Base-by-base conservation (phyloP, 2,113 vertebrate genomes). In the Condylura cristata region DNA sequence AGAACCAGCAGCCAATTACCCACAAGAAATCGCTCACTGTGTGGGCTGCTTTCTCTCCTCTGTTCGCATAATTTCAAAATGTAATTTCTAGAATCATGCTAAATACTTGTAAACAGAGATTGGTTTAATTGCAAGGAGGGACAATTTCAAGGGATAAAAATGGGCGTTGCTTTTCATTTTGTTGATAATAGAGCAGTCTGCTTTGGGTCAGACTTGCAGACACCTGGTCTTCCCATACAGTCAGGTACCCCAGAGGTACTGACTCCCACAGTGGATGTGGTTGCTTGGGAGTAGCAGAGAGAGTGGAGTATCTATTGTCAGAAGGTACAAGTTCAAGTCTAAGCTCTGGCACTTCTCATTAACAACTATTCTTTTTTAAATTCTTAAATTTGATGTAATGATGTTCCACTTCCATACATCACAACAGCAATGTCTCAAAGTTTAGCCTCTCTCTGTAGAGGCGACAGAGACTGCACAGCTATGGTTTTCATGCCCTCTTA, bases 371-470 rank as follows among this genome's bases (percentile, higher is more conserved):
- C 26, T 44, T 46, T 74, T 74, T 1, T 30, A 41, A 74, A 98
- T 98, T 98, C 98, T 98, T 98, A 98, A 98, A 98, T 98, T 98
- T 98, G 97, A 98, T 98, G 98, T 98, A 98, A 99, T 98, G 98
- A 98, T 98, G 98, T 98, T 98, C 98, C 98, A 98, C 98, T 98
- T 99, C 98, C 98, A 98, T 98, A 98, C 98, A 98, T 98, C 98
- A 99, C 98, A 98, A 98, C 98, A 98, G 98, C 98, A 98, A 98
- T 98, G 98, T 98, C 98, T 98, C 91, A 98, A 98, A 98, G 97
- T 98, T 98, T 98, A 98, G 97, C 98, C 98, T 98, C 98, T 98
- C 97, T 98, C 98, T 98, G 98, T 97, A 98, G 98, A 98, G 98
- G 98, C 97, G 98, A 98, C 97, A 98, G 97, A 98, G 98, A 97